A percentile compares a stretch with the other conserved stretches of the same genome.
phyloP scores from a whole-genome alignment of 2,888 invertebrate genomes.

The Drosophila monieri region DNA sequence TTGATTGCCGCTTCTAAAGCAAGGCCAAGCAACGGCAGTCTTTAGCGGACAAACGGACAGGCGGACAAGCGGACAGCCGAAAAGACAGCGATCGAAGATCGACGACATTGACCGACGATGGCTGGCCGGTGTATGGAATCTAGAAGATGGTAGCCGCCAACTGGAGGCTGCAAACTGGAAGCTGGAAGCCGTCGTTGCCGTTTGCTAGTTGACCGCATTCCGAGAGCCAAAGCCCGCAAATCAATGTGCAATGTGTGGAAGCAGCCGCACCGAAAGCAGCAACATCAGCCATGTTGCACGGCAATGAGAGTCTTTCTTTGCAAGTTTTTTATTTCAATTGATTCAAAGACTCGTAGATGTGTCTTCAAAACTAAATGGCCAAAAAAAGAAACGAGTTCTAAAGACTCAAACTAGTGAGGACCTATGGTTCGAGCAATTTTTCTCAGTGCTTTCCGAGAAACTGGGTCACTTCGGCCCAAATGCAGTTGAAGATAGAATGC shows the following conservation, averaged over 20 bases:
- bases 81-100: slow-evolving; percentile 21
- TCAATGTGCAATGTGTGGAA: slow-evolving; percentile 68
- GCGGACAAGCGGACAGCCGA: slow-evolving; percentile 7
- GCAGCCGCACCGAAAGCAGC: slow-evolving; percentile 51
- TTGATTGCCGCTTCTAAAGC: slow-evolving; percentile 71
- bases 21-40: slow-evolving; percentile 73
- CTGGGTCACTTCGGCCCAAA: slow-evolving; percentile 47
- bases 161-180: slow-evolving; percentile 12
- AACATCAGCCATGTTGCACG: slow-evolving; percentile 20
- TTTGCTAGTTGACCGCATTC: slow-evolving; percentile 71
- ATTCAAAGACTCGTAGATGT: not conserved
- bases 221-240: slow-evolving; percentile 57
- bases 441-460: slow-evolving; percentile 20
- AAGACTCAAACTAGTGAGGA: not conserved
- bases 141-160: slow-evolving; percentile 18
- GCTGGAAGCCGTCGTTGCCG: slow-evolving; percentile 32
- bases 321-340: not conserved
- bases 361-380: not conserved
- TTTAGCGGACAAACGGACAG: slow-evolving; percentile 15
- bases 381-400: not conserved
- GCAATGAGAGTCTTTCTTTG: not conserved
- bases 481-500: slow-evolving; percentile 34
- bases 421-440: not conserved
- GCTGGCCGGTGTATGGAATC: slow-evolving; percentile 5
- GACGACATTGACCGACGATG: slow-evolving; percentile 67